Conservation (phyloP, 2,888 invertebrate genomes). For the Andrena bicolor region DNA sequence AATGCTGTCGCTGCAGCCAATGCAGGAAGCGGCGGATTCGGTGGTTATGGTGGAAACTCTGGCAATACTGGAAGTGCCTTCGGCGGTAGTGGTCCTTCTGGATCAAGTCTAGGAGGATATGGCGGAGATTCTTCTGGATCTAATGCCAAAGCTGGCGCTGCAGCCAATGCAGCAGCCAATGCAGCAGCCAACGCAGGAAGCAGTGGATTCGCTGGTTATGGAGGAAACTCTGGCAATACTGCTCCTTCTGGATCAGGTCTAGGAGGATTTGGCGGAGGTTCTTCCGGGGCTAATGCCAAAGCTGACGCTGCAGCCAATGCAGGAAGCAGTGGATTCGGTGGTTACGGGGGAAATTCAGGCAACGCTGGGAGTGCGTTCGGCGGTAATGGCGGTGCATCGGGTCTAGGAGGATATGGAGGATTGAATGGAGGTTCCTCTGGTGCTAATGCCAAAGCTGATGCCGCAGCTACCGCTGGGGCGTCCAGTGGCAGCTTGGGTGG, state of each 20-base stretch:
- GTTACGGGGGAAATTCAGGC: slow-evolving; percentile 19
- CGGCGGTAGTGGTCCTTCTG: neutral
- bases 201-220: slow-evolving; percentile 9
- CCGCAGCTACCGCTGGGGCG: neutral
- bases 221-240: slow-evolving; percentile 4
- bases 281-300: slow-evolving; percentile 28
- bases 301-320: slow-evolving; percentile 32
- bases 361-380: neutral
- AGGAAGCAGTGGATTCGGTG: slow-evolving; percentile 5
- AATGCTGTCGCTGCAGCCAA: no score
- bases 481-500: neutral
- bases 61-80: neutral
- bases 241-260: neutral
- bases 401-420: slow-evolving; percentile 5
- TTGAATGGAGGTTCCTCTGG: neutral
- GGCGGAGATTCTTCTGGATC: neutral
- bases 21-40: neutral
- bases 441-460: neutral
- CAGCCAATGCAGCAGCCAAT: slow-evolving; percentile 41
- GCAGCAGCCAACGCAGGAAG: slow-evolving; percentile 19
- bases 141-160: neutral
- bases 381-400: neutral
- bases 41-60: neutral
- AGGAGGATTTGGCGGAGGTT: slow-evolving; percentile 25
- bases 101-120: slow-evolving; percentile 7